Percentiles rank a stretch among this genome's conserved stretches.
Evolutionary conservation across 2,797 vertebrate genomes (phyloP).

Genomic region (Sebastiscus tertius): DNA sequence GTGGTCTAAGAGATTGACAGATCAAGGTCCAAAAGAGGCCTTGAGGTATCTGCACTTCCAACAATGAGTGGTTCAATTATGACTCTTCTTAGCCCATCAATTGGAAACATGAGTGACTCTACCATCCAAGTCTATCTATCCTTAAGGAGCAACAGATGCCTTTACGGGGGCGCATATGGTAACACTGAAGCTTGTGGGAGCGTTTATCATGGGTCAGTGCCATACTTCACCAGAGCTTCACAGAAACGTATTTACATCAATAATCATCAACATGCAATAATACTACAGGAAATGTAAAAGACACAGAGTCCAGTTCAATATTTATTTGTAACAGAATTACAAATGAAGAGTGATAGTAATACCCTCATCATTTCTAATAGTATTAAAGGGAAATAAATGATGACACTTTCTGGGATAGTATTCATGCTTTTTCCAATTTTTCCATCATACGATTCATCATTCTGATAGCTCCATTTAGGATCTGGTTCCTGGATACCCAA

Average conservation of each 20-base stretch:
- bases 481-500: fast-evolving
- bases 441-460: not conserved
- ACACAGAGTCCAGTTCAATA: not conserved
- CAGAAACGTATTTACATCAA: conserved; percentile 24
- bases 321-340: not conserved
- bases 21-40: conserved; percentile 44
- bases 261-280: conserved; percentile 9
- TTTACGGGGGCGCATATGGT: conserved; percentile 46
- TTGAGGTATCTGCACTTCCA: conserved; percentile 40
- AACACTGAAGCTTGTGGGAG: conserved; percentile 43
- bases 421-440: not conserved
- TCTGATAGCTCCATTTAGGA: not conserved
- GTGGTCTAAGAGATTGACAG: conserved; percentile 45
- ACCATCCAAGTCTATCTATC: conserved; percentile 28
- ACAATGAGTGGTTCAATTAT: conserved; percentile 35
- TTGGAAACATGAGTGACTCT: conserved; percentile 62
- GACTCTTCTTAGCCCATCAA: conserved; percentile 48
- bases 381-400: not conserved
- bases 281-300: not conserved
- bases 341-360: not conserved
- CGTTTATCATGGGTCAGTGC: conserved; percentile 32
- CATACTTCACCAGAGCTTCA: conserved; percentile 12
- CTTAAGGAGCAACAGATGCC: conserved; percentile 57
- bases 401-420: not conserved
- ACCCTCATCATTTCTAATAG: not conserved